These are phyloP conservation scores for Malacosoma neustria DNA, from an alignment of 2,888 invertebrate genomes.

Conservation along the genomic window DNA sequence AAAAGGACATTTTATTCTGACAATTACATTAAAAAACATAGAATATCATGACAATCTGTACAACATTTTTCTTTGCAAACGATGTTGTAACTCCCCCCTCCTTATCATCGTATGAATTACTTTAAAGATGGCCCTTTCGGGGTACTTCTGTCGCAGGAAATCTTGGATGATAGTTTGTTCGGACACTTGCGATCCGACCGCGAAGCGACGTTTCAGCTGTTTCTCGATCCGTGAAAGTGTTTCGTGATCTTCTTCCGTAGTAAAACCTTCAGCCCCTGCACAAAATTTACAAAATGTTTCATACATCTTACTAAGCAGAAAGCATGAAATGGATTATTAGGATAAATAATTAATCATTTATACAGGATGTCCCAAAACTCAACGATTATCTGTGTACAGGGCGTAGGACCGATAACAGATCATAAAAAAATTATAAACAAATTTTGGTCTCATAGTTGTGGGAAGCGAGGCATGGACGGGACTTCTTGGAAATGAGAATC, in stretches of 20 bases:
- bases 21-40: too few species aligned
- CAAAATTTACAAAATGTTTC: constrained; percentile 2
- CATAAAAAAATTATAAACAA: too few species aligned
- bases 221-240: constrained; percentile 91
- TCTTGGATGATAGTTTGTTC: constrained; percentile 95
- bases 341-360: too few species aligned
- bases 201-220: constrained; percentile 94
- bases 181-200: constrained; percentile 96
- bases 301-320: too few species aligned
- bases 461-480: too few species aligned
- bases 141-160: constrained; percentile 87
- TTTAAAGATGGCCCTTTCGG: constrained; percentile 89
- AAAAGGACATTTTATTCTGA: too few species aligned
- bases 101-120: constrained; percentile 96
- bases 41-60: constrained; percentile 87
- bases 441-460: too few species aligned
- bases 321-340: too few species aligned
- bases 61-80: constrained; percentile 97
- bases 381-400: too few species aligned
- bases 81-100: constrained; percentile 95
- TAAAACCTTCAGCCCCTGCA: constrained; percentile 97
- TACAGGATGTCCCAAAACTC: too few species aligned
- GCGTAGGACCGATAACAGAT: too few species aligned
- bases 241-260: constrained; percentile 95
- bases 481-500: too few species aligned